Evolutionary conservation across 2,113 vertebrate species (phyloP), one percentile per base, ranked within the genome.

Genomic region (Oreochromis niloticus): DNA sequence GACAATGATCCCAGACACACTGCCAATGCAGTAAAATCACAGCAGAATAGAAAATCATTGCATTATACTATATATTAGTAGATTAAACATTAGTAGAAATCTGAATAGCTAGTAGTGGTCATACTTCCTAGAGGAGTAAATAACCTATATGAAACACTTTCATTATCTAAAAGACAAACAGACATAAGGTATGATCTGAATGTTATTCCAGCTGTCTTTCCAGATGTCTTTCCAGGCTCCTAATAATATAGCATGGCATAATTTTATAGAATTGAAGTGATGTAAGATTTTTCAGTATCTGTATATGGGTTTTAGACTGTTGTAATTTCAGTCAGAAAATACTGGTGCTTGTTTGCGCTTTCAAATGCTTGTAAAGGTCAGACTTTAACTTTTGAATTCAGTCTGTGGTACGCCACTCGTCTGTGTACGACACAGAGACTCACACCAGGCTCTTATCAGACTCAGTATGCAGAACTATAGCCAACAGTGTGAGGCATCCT

Each of bases 401-500:
- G 66, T 46, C 59, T 36, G 32, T 39, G 81, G 50, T 73, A 14
- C 59, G 7, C 17, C 82, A n/a, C 83, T 55, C 7, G 7, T 9
- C 43, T 55, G 41, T 27, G 24, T 57, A 55, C 22, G 30, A 81
- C 75, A 66, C 48, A 55, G 19, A 48, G 46, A 79, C 89, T 57
- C 80, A 32, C 79, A 32, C 71, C 4, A 14, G 46, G 66, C 46
- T 88, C 87, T 91, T 90, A 93, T 92, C 91, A 46, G 63, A 75
- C 80, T 92, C 84, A 71, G 87, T 91, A 87, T 93, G 93, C 90
- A 92, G 88, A 91, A 41, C 85, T 68, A 41, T 19, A 88, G 86
- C 84, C 92, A 85, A 32, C 86, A 83, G 88, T 84, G 78, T 73
- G 84, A 86, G 27, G 80, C 88, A 34, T 90, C 90, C 78, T 90